Conservation (phyloP, 2,797 vertebrate species). For the Ciconia nigra region DNA sequence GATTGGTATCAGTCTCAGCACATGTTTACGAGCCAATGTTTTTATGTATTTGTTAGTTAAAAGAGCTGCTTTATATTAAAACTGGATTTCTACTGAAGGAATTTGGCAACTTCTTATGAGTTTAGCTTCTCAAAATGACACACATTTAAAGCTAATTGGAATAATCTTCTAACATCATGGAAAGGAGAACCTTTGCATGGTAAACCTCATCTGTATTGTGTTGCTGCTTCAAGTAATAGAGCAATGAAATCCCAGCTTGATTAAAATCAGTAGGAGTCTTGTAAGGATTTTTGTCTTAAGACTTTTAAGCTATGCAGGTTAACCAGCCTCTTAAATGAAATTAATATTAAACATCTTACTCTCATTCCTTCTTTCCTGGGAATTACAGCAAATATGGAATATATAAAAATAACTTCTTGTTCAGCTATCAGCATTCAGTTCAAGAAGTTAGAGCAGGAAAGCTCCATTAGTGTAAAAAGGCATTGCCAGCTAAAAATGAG, state of each 20-base stretch:
- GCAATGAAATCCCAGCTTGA: constrained; percentile 9
- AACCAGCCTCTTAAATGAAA: constrained; percentile 24
- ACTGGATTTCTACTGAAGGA: not conserved
- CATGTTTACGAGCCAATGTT: not conserved
- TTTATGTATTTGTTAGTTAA: not conserved
- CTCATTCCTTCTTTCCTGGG: constrained; percentile 30
- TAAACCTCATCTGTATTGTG: not conserved
- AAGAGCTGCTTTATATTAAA: not conserved
- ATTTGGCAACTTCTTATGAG: not conserved
- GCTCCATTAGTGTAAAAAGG: not conserved
- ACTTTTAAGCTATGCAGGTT: constrained; percentile 2
- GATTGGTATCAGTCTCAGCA: not conserved
- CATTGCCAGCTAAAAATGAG: not conserved
- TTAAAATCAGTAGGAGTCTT: constrained; percentile 40
- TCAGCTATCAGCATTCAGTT: not conserved
- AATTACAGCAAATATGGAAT: not conserved
- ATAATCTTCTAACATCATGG: not conserved
- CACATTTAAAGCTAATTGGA: not conserved
- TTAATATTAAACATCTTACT: constrained; percentile 19
- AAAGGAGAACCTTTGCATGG: not conserved
- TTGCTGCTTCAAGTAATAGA: not conserved
- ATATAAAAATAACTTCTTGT: constrained; percentile 2
- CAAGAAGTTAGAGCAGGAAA: not conserved
- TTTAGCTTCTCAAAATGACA: not conserved
- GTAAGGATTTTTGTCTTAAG: constrained; percentile 32